A percentile compares a stretch with the other conserved stretches of the same genome.
phyloP scores from a whole-genome alignment of 1,140 invertebrate species.

The Cotesia glomerata region DNA sequence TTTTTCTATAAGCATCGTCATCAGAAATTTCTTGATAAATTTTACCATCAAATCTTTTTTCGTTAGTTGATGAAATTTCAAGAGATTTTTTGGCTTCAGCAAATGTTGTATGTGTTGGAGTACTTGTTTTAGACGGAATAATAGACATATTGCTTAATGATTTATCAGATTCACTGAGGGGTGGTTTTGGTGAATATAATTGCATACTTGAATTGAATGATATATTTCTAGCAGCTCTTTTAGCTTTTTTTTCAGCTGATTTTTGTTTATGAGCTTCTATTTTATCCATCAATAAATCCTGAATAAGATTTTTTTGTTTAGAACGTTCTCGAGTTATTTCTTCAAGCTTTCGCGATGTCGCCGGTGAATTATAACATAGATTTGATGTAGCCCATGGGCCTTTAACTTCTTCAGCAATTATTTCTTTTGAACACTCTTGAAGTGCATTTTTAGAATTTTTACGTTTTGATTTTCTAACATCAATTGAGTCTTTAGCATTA shows the following conservation, averaged over 20 bases:
- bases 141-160: conserved; percentile 46
- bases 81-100: conserved; percentile 45
- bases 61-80: conserved; percentile 15
- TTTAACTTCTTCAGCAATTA: conserved; percentile 22
- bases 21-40: background rate
- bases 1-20: background rate
- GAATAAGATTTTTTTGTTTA: conserved; percentile 75
- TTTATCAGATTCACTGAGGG: conserved; percentile 26
- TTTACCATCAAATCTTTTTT: background rate
- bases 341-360: conserved; percentile 67
- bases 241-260: conserved; percentile 67
- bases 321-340: conserved; percentile 71
- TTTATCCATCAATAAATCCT: conserved; percentile 81
- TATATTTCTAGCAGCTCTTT: conserved; percentile 55
- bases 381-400: conserved; percentile 39
- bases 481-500: conserved; percentile 74
- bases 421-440: conserved; percentile 47
- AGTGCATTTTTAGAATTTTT: conserved; percentile 63
- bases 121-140: conserved; percentile 39
- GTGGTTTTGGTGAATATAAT: conserved; percentile 43
- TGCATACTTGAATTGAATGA: conserved; percentile 45
- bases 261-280: conserved; percentile 73
- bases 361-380: conserved; percentile 55
- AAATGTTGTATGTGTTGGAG: conserved; percentile 45
- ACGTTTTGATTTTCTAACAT: conserved; percentile 70